Percentiles rank a stretch among this genome's conserved stretches.
Evolutionary conservation across 2,888 invertebrate species (phyloP).

Genomic region (Agrochola macilenta): DNA sequence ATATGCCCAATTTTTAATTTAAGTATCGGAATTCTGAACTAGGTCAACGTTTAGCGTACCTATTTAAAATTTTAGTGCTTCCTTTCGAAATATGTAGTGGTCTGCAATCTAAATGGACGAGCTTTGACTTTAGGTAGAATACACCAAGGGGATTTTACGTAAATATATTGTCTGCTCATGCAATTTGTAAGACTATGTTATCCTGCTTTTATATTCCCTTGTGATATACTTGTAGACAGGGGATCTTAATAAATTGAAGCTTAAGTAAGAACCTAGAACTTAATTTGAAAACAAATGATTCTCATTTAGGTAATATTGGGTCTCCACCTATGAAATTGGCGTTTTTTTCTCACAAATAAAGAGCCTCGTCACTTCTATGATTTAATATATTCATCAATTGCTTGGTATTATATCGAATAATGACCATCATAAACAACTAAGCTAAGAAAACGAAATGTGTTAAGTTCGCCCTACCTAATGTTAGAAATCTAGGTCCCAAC

Average conservation of each 20-base stretch:
- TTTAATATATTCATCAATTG: too few species aligned
- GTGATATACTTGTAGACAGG: background rate
- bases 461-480: too few species aligned
- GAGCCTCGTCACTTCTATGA: too few species aligned
- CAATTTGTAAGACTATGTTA: constrained; percentile 34
- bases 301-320: background rate
- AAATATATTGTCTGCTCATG: constrained; percentile 22
- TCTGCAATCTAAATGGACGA: constrained; percentile 22
- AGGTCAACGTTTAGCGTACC: constrained; percentile 44
- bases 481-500: too few species aligned
- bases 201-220: constrained; percentile 20
- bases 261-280: background rate
- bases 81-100: constrained; percentile 24
- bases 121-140: constrained; percentile 24
- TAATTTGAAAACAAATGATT: background rate
- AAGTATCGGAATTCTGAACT: constrained; percentile 67
- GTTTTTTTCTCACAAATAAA: too few species aligned
- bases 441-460: too few species aligned
- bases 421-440: too few species aligned
- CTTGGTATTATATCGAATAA: too few species aligned
- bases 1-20: constrained; percentile 74
- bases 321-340: too few species aligned
- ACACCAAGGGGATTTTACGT: constrained; percentile 17
- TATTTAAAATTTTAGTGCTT: constrained; percentile 36
- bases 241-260: constrained; percentile 9